Conservation (phyloP, 2,888 invertebrate species). For the Pseudococcus viburni region DNA sequence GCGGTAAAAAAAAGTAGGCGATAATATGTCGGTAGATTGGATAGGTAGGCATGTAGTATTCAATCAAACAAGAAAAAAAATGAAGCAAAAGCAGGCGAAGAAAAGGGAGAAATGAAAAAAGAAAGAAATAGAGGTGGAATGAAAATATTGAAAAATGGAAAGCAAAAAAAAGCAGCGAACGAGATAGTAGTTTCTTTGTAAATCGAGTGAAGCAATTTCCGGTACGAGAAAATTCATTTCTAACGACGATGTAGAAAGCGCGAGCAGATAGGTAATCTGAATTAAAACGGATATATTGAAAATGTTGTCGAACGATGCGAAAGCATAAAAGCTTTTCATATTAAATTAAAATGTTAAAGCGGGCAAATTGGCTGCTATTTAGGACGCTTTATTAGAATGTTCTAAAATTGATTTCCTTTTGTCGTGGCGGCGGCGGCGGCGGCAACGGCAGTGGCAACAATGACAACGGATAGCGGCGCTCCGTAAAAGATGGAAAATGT, state of each 20-base stretch:
- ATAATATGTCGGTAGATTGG: too few species aligned
- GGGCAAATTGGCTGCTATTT: constrained; percentile 41
- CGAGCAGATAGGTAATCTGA: constrained; percentile 18
- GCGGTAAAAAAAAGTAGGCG: too few species aligned
- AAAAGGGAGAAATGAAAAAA: too few species aligned
- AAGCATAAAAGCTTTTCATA: constrained; percentile 53
- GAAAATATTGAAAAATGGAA: background rate
- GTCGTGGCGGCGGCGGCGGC: background rate
- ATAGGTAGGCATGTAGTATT: too few species aligned
- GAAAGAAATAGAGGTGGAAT: background rate
- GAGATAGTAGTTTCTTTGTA: constrained; percentile 21
- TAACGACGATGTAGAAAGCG: constrained; percentile 10
- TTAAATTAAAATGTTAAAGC: constrained; percentile 46
- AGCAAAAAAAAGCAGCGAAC: background rate
- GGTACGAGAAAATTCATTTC: constrained; percentile 40
- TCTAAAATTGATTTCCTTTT: constrained; percentile 51
- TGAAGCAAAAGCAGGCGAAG: too few species aligned
- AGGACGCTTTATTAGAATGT: constrained; percentile 18
- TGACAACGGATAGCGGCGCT: too few species aligned
- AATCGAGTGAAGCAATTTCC: constrained; percentile 43
- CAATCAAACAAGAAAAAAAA: too few species aligned
- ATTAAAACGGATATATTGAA: constrained; percentile 44
- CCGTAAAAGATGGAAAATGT: too few species aligned
- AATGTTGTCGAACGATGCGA: constrained; percentile 37
- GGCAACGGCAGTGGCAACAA: background rate